Base-by-base conservation (phyloP, 2,113 vertebrate species). In the Sylvietta virens region DNA sequence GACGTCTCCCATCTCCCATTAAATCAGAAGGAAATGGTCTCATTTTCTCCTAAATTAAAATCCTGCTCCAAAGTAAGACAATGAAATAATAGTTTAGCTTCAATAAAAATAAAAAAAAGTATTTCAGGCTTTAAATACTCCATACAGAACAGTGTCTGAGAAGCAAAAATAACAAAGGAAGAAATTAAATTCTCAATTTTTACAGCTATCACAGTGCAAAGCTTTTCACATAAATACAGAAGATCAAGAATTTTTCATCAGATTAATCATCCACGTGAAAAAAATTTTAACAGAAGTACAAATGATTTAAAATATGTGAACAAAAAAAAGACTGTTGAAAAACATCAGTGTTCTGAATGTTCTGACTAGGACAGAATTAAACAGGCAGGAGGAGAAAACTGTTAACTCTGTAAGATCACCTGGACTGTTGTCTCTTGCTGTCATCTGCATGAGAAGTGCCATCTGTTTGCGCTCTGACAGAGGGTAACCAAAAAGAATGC, bases 371-470 rank as follows among this genome's bases (percentile, higher is more conserved):
- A 56, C 7, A 77, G 74, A 94, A 90, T 42, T 47, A 58, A 82
- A 57, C 31, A 91, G 28, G 31, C 23, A 93, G 67, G 58, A 58
- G 67, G 60, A 91, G 47, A 92, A n/a, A 90, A 50, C 16, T 84
- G 54, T 51, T 90, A 71, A 91, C 57, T 73, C 20, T 42, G 53
- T 50, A 66, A 73, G 91, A 82, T 97, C 96, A 99, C 99, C 99
- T 99, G 99, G 99, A 97, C 99, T 99, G 98, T 99, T 99, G 97
- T 99, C 98, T 97, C 98, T 99, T 86, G 99, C 99, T 28, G 99
- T 99, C 99, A 99, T 99, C 98, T 99, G 99, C 99, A 99, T 99
- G 39, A 99, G 98, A 82, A 99, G 99, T 65, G 99, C 99, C 99
- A 99, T 99, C 98, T 99, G 99, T 92, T 99, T 99, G 89, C 99